Base-by-base conservation (phyloP, 2,888 invertebrate genomes). In the Branchipolynoe longqiensis region DNA sequence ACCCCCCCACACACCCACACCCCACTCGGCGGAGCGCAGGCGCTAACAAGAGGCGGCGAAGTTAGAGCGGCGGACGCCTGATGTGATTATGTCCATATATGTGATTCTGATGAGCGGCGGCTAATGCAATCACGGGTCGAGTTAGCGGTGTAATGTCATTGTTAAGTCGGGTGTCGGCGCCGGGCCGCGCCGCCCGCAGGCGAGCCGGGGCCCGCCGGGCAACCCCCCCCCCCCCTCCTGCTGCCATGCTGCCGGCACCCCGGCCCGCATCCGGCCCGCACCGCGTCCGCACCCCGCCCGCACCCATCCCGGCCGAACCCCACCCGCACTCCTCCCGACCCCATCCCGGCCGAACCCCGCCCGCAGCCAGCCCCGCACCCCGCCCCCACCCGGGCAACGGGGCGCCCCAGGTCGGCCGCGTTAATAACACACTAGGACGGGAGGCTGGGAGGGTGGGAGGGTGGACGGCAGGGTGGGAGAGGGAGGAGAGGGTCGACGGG, bases 11-110 rank as follows among this genome's bases (percentile, higher is more conserved):
- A n/a, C n/a, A n/a, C n/a, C n/a, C n/a, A n/a, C 48, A 48, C 8
- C 48, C 18, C 48, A 48, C 48, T 12, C 48, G 48, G 48, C 48
- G 18, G 48, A n/a, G n/a, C n/a, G 8, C 48, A 18, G 18, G 48
- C 48, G 18, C 48, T 58, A 58, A 58, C n/a, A n/a, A 58, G 22
- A 8, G 58, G 48, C 8, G 4, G 58, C 12, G 18, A 58, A 58
- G 12, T 58, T 58, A 25, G 18, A 58, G 58, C 58, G 58, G 12
- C 22, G n/a, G 58, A n/a, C n/a, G 25, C 58, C 58, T 58, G 58
- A 58, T 58, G 58, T n/a, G 25, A 58, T 58, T 58, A 58, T n/a
- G 58, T 58, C 58, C 58, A 58, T 58, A 58, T 58, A 58, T 58
- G 58, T 58, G 58, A 58, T 58, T 58, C 58, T 58, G 58, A 58